A percentile compares a stretch with the other conserved stretches of the same genome.
These are phyloP conservation scores for Leuciscus idus DNA, from an alignment of 2,113 vertebrate species.

Conservation along the genomic window DNA sequence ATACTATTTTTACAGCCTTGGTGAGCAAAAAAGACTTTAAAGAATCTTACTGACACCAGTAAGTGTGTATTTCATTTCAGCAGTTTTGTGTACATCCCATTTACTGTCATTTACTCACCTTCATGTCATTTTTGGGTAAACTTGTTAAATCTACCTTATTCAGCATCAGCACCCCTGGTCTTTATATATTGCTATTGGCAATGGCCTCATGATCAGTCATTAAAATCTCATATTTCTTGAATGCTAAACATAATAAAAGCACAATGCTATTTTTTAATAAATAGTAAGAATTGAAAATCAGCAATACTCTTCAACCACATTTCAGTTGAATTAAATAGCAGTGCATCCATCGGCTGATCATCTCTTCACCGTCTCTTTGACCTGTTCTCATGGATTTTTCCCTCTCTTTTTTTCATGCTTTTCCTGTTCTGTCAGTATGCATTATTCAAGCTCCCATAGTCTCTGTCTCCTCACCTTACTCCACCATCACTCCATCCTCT, in stretches of 20 bases:
- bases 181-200: no score
- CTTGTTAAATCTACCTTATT: not conserved
- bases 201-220: no score
- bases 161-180: not conserved
- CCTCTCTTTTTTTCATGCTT: not conserved
- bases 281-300: not conserved
- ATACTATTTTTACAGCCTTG: no score
- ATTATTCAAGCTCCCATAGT: conserved; percentile 10
- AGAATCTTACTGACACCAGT: not conserved
- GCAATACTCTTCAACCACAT: not conserved
- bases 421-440: not conserved
- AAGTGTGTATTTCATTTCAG: not conserved
- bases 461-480: conserved; percentile 17
- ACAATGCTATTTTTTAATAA: not conserved
- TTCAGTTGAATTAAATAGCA: not conserved
- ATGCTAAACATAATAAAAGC: not conserved
- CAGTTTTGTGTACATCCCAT: not conserved
- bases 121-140: not conserved
- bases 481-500: conserved; percentile 6
- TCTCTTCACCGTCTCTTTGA: not conserved
- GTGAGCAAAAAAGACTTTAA: no score
- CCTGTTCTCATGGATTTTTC: not conserved
- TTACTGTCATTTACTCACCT: not conserved
- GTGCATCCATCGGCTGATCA: not conserved
- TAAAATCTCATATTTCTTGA: not conserved